Evolutionary conservation across 1,140 invertebrate species (phyloP), one percentile per base, ranked within the genome.

Genomic region (Tigriopus japonicus): DNA sequence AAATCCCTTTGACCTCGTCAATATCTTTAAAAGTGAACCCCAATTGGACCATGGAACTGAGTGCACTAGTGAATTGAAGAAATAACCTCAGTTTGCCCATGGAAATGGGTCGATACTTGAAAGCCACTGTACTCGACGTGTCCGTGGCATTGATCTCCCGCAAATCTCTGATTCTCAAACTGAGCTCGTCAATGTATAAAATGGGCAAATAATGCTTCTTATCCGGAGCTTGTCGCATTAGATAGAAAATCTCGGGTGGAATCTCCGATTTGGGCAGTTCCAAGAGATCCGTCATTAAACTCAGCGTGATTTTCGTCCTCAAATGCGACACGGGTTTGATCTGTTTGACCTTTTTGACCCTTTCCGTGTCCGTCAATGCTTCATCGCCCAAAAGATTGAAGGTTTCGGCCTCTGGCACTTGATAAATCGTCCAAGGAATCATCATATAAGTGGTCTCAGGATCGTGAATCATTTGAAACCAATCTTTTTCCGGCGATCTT

Each of bases 1-100:
- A 96, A 67, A 97, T 87, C 53, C 85, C 84, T 74, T 97, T 98
- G 0, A 97, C 81, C 76, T 98, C 92, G 75, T 98, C 93, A 49
- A 92, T 76, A 74, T 98, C 93, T 72, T 94, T 94, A 52, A 85
- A 81, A 52, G 82, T 84, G 67, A 98, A 96, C 17, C 93, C 93
- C 28, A 90, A 73, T 40, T 71, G 66, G 15, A 79, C 72, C 62
- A 96, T 76, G 42, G 80, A 80, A 23, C 80, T 72, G 64, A 95
- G 80, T 2, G 88, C 82, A 21, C 81, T 74, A 66, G 87, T 80
- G 66, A 95, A 81, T 68, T 91, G 86, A 17, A 83, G 70, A 66
- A 86, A 79, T 65, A 94, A 73, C 59, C 72, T 69, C 28, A 79
- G 65, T 65, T 74, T 76, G 9, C 77, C 77, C 51, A 77, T 67